Conservation (phyloP, 1,140 invertebrate genomes). For the Aphaenogaster floridana region DNA sequence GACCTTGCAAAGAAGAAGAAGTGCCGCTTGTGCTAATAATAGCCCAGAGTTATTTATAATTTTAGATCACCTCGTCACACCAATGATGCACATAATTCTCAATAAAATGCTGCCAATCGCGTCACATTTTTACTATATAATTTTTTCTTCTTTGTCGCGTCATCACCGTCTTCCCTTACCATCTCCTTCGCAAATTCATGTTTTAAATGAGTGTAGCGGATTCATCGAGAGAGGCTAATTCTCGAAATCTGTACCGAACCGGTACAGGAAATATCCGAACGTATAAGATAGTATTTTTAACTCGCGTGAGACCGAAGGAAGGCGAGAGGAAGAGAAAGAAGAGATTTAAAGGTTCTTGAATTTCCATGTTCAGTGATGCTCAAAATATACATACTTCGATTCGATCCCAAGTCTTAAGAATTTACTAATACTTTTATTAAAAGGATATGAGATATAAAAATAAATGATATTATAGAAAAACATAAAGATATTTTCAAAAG, state of each 20-base stretch:
- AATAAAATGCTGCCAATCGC: constrained; percentile 30
- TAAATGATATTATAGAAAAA: neutral
- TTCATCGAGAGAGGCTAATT: constrained; percentile 56
- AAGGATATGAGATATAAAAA: neutral
- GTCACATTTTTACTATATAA: constrained; percentile 37
- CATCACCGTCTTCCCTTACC: neutral
- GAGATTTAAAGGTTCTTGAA: constrained; percentile 73
- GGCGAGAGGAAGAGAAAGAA: constrained; percentile 70
- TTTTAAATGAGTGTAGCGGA: constrained; percentile 26
- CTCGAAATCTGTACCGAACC: constrained; percentile 63
- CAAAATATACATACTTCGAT: neutral
- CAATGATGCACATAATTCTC: constrained; percentile 33
- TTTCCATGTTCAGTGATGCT: constrained; percentile 58
- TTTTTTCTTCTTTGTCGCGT: constrained; percentile 2
- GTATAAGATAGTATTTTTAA: constrained; percentile 72
- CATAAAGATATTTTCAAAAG: neutral
- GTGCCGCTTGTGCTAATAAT: constrained; percentile 52
- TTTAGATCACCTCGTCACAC: constrained; percentile 33
- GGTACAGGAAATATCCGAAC: constrained; percentile 25
- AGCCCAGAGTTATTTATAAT: constrained; percentile 52
- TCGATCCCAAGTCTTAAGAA: neutral
- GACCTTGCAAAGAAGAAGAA: constrained; percentile 50
- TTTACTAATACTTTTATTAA: neutral
- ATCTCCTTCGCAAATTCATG: neutral
- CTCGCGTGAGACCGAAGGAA: constrained; percentile 54